phyloP scores from a whole-genome alignment of 2,113 vertebrate genomes.

The Eulacestoma nigropectus region DNA sequence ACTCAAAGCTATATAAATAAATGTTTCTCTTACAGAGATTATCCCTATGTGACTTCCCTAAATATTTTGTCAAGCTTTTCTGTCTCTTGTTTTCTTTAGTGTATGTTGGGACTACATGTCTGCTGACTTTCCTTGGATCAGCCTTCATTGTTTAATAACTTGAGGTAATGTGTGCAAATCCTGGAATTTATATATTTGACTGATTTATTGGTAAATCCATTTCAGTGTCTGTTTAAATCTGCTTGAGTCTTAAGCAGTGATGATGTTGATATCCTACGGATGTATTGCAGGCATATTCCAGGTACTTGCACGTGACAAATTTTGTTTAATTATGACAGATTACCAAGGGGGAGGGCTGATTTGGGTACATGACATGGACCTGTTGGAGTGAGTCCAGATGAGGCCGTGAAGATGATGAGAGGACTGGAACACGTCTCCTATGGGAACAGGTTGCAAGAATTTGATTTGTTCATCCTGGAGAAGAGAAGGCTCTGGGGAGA shows the following conservation, averaged over 20 bases:
- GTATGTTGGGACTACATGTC: not conserved
- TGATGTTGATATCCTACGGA: not conserved
- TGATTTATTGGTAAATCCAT: not conserved
- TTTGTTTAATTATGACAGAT: not conserved
- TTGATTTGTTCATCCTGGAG: not conserved
- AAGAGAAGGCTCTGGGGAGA: not conserved
- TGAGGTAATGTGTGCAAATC: not conserved
- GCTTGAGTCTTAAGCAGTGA: not conserved
- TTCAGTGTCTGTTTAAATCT: not conserved
- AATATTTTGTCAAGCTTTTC: not conserved
- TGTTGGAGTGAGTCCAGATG: not conserved
- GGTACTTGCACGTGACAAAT: not conserved
- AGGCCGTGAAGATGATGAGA: not conserved
- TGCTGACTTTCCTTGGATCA: not conserved
- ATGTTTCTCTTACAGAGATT: not conserved
- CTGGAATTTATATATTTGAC: not conserved
- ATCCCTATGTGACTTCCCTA: not conserved
- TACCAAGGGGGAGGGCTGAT: not conserved
- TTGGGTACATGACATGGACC: fast-evolving
- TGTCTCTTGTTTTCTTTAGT: not conserved
- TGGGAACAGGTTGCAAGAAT: not conserved
- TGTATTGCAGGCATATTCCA: not conserved
- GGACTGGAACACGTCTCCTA: not conserved
- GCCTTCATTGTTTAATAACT: not conserved
- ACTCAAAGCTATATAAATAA: not conserved